Evolutionary conservation across 1,140 invertebrate genomes (phyloP).

Genomic region (Drosophila chauvacae): DNA sequence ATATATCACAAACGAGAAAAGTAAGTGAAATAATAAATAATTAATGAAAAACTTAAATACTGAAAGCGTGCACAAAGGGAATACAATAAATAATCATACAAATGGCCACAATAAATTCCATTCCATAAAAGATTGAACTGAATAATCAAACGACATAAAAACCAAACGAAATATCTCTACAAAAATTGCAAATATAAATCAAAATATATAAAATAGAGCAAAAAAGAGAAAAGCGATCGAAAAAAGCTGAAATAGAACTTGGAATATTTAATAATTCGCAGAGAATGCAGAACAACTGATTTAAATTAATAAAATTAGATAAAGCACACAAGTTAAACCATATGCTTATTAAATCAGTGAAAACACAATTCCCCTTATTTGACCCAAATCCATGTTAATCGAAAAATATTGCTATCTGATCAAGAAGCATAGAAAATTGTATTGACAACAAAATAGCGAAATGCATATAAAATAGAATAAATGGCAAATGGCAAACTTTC

Average conservation of each 20-base stretch:
- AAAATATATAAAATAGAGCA: constrained; percentile 1
- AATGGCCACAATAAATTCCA: constrained; percentile 16
- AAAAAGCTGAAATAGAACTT: constrained; percentile 21
- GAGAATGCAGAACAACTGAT: constrained; percentile 9
- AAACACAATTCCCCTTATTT: constrained; percentile 11
- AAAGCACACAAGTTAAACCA: constrained; percentile 3
- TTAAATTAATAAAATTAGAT: constrained; percentile 40
- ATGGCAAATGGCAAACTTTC: constrained; percentile 52
- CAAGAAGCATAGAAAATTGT: constrained; percentile 18
- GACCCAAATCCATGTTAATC: constrained; percentile 43
- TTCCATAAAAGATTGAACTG: background rate
- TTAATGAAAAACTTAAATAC: background rate
- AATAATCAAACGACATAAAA: constrained; percentile 18
- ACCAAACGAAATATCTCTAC: background rate
- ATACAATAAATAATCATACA: constrained; percentile 16
- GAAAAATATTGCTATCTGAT: constrained; percentile 26
- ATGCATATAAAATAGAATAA: constrained; percentile 44
- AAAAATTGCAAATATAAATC: constrained; percentile 12
- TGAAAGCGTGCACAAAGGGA: background rate
- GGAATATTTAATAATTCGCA: constrained; percentile 13
- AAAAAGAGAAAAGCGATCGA: background rate
- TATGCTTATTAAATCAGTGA: constrained; percentile 26
- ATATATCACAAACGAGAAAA: background rate
- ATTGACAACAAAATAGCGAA: constrained; percentile 48
- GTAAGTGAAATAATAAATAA: background rate